Conservation (phyloP, 2,888 invertebrate genomes). For the Seladonia tumulorum region DNA sequence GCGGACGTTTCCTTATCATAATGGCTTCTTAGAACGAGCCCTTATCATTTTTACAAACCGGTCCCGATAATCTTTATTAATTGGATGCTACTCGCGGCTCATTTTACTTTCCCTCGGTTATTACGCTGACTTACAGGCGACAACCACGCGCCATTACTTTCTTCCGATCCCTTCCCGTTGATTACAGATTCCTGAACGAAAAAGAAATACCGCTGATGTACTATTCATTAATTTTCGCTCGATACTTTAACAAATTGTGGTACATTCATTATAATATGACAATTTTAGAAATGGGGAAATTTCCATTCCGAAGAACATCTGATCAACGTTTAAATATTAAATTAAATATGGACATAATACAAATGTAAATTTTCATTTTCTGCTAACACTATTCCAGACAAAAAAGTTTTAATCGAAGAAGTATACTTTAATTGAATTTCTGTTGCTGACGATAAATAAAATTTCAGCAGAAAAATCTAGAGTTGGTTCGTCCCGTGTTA, state of each 20-base stretch:
- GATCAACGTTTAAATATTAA: background rate
- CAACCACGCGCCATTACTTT: slow-evolving; percentile 11
- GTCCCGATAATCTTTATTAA: slow-evolving; percentile 68
- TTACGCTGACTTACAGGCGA: slow-evolving; percentile 9
- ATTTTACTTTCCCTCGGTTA: slow-evolving; percentile 17
- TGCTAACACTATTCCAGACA: background rate
- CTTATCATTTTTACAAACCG: slow-evolving; percentile 70
- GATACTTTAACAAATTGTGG: too few species aligned
- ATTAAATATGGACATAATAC: background rate
- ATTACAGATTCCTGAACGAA: background rate
- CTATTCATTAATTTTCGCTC: too few species aligned
- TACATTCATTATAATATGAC: too few species aligned
- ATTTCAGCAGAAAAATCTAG: background rate
- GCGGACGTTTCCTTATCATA: slow-evolving; percentile 65
- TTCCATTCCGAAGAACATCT: too few species aligned
- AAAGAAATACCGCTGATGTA: background rate
- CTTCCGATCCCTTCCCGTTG: background rate
- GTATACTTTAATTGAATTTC: background rate
- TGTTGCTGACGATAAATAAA: too few species aligned
- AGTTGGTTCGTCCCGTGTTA: too few species aligned
- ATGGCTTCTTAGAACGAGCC: slow-evolving; percentile 63
- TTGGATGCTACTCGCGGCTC: slow-evolving; percentile 42
- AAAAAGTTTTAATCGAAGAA: background rate
- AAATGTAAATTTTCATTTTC: background rate
- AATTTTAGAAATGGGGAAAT: too few species aligned